Conservation (phyloP, 2,797 vertebrate species). For the Pangasius krempfi region DNA sequence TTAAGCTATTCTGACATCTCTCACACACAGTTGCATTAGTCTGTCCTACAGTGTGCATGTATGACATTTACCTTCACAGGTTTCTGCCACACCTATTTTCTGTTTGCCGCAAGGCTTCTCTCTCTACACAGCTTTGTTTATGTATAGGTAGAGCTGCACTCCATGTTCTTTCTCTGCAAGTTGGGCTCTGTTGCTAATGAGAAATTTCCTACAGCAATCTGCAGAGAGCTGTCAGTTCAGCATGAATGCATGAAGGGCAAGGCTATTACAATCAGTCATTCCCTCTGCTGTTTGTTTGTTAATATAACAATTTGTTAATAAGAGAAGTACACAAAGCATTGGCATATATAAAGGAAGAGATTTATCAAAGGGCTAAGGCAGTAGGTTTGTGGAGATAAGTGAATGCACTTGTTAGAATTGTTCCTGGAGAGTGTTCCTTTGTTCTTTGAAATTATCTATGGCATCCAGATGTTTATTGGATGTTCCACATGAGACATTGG, state of each 20-base stretch:
- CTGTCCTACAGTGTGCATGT: conserved; percentile 70
- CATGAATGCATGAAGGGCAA: neutral
- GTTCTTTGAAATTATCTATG: conserved; percentile 37
- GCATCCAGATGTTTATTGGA: neutral
- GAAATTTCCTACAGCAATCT: neutral
- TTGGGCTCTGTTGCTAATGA: neutral
- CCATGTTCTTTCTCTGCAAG: neutral
- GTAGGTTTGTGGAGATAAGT: conserved; percentile 30
- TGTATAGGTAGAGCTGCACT: neutral
- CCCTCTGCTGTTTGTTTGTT: neutral
- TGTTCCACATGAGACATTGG: neutral
- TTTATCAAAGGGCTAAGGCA: neutral
- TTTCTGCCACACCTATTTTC: conserved; percentile 49
- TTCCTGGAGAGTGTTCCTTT: neutral
- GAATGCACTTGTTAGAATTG: neutral
- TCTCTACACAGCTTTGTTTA: neutral
- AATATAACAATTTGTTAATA: conserved; percentile 22
- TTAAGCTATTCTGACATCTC: conserved; percentile 83
- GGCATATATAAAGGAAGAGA: neutral
- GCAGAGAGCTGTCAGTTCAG: neutral
- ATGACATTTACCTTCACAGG: conserved; percentile 75
- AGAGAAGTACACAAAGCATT: conserved; percentile 23
- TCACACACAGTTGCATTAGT: neutral
- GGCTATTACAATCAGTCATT: neutral
- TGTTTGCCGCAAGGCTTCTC: neutral